phyloP scores from a whole-genome alignment of 2,888 invertebrate species.

The Drosophila phalerata region DNA sequence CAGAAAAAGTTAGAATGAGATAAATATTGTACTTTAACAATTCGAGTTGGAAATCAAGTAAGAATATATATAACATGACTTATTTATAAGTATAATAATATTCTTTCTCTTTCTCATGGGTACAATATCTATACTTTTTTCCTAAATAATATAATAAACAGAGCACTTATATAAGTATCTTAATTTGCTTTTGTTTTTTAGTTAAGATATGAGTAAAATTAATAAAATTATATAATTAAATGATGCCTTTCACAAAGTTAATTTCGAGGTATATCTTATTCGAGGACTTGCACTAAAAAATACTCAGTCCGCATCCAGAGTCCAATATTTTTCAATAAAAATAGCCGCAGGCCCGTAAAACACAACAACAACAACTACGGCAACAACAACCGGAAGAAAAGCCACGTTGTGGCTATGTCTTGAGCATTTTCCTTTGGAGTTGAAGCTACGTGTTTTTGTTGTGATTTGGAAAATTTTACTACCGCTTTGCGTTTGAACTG shows the following conservation, averaged over 20 bases:
- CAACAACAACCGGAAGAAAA: background rate
- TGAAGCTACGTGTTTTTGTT: conserved; percentile 57
- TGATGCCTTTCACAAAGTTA: background rate
- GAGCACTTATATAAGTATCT: too few relatives aligned
- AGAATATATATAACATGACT: too few relatives aligned
- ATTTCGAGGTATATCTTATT: background rate
- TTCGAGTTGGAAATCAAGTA: too few relatives aligned
- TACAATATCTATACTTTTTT: too few relatives aligned
- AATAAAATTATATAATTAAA: too few relatives aligned
- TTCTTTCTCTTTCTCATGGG: too few relatives aligned
- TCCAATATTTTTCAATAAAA: conserved; percentile 55
- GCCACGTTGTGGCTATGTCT: conserved; percentile 28
- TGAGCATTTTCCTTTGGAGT: conserved; percentile 21
- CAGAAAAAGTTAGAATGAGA: background rate
- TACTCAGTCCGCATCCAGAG: conserved; percentile 26
- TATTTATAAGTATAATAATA: too few relatives aligned
- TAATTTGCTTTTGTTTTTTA: too few relatives aligned
- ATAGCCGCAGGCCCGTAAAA: conserved; percentile 35
- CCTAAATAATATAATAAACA: too few relatives aligned
- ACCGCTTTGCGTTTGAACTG: conserved; percentile 21
- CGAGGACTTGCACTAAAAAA: conserved; percentile 1
- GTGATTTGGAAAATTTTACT: conserved; percentile 56
- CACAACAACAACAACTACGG: background rate
- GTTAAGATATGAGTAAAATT: too few relatives aligned
- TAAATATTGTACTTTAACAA: too few relatives aligned